phyloP scores from a whole-genome alignment of 2,888 invertebrate genomes.

The Microctonus aethiopoides region DNA sequence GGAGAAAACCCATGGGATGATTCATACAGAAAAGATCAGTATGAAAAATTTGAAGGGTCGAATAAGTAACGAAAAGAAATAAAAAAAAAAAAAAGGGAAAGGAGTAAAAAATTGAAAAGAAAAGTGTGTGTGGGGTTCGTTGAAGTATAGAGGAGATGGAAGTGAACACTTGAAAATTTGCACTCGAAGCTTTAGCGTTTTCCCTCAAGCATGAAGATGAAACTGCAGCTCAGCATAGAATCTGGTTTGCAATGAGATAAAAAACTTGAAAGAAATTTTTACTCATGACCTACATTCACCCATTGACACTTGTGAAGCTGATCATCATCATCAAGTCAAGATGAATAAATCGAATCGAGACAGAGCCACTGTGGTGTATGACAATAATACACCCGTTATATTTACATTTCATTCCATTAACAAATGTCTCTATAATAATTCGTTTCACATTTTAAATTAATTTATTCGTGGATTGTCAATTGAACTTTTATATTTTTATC shows the following conservation, averaged over 20 bases:
- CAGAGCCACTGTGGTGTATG: neutral
- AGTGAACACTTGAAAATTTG: slow-evolving; percentile 32
- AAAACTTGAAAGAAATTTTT: slow-evolving; percentile 38
- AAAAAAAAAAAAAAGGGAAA: neutral
- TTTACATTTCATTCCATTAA: neutral
- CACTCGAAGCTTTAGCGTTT: slow-evolving; percentile 28
- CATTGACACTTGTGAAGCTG: neutral
- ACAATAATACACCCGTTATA: neutral
- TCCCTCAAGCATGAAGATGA: slow-evolving; percentile 23
- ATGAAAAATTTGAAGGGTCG: neutral
- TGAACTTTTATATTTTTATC: neutral
- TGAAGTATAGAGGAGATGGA: slow-evolving; percentile 1
- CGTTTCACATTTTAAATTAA: neutral
- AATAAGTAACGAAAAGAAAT: neutral
- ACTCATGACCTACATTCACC: slow-evolving; percentile 37
- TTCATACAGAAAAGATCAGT: neutral
- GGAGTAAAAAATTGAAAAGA: neutral
- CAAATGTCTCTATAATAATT: neutral
- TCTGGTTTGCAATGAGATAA: slow-evolving; percentile 34
- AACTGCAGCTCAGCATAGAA: slow-evolving; percentile 13
- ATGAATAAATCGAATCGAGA: slow-evolving; percentile 12
- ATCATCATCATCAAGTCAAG: slow-evolving; percentile 20
- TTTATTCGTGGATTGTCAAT: neutral
- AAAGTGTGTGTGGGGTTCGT: neutral
- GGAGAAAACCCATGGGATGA: neutral